phyloP scores from a whole-genome alignment of 2,113 vertebrate species.

The Corythaeola cristata region DNA sequence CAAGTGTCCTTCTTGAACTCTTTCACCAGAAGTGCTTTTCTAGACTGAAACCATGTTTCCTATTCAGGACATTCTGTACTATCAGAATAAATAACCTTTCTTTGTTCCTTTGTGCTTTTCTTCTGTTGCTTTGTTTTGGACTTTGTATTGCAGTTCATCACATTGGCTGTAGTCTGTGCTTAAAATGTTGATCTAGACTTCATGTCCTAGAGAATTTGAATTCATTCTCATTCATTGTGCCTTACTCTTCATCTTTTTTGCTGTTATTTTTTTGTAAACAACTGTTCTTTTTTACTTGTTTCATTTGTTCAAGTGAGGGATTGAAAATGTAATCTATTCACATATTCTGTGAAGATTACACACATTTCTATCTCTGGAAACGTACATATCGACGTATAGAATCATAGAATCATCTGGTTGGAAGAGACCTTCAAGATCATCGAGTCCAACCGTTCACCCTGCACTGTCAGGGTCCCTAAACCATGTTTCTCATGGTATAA shows the following conservation, averaged over 20 bases:
- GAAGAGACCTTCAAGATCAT: no score
- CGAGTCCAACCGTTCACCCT: no score
- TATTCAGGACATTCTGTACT: not conserved
- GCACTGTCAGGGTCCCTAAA: no score
- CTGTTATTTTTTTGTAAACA: not conserved
- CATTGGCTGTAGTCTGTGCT: accelerated
- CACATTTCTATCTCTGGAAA: not conserved
- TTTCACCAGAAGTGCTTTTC: not conserved
- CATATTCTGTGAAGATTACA: not conserved
- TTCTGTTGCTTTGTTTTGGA: not conserved
- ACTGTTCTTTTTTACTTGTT: not conserved
- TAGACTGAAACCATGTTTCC: not conserved
- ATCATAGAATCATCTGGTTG: no score
- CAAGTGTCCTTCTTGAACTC: not conserved
- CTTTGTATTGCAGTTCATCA: not conserved
- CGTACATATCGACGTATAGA: not conserved
- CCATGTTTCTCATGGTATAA: no score
- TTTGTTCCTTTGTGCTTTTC: not conserved
- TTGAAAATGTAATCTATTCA: not conserved
- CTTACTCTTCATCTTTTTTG: not conserved
- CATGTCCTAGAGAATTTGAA: not conserved
- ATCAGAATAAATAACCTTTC: not conserved
- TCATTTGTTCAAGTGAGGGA: not conserved
- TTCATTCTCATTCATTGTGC: not conserved
- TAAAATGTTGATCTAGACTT: not conserved